Conservation (phyloP, 2,797 vertebrate species). For the Triplophysa yarkandensis region DNA sequence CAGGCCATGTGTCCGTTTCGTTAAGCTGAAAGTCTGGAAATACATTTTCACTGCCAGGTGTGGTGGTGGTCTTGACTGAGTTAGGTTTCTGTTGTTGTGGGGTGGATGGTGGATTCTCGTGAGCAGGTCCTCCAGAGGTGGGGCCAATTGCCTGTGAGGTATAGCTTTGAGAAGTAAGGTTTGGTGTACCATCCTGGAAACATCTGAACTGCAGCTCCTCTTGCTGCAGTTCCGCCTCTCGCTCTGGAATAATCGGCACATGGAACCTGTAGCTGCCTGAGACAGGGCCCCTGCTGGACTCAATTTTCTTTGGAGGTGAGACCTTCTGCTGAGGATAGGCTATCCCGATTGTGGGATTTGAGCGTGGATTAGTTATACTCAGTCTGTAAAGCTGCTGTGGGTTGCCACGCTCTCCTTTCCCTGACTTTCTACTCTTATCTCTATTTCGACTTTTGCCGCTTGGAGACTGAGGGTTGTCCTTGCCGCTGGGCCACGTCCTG, state of each 20-base stretch:
- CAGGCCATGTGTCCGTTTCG: slow-evolving; percentile 80
- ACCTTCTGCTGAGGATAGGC: slow-evolving; percentile 88
- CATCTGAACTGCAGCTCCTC: slow-evolving; percentile 83
- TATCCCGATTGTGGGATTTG: slow-evolving; percentile 85
- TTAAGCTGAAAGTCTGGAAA: slow-evolving; percentile 83
- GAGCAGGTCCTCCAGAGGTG: slow-evolving; percentile 68
- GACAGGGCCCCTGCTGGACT: slow-evolving; percentile 70
- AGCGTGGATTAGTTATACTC: slow-evolving; percentile 80
- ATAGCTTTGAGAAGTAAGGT: slow-evolving; percentile 85
- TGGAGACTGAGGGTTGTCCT: slow-evolving; percentile 80
- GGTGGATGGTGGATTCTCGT: slow-evolving; percentile 67
- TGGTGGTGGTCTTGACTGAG: slow-evolving; percentile 75
- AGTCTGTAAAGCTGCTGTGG: slow-evolving; percentile 88
- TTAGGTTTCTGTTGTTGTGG: slow-evolving; percentile 70
- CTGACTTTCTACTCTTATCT: slow-evolving; percentile 77
- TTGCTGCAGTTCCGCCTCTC: slow-evolving; percentile 80
- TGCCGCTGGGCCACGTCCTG: slow-evolving; percentile 78
- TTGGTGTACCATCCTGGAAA: slow-evolving; percentile 81
- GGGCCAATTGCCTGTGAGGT: slow-evolving; percentile 85
- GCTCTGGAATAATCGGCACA: slow-evolving; percentile 79
- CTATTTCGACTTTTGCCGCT: slow-evolving; percentile 78
- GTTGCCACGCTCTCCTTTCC: slow-evolving; percentile 80
- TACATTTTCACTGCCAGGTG: slow-evolving; percentile 78
- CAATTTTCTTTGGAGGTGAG: slow-evolving; percentile 83
- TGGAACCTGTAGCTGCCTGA: slow-evolving; percentile 84